A percentile compares a stretch with the other conserved stretches of the same genome.
phyloP scores from a whole-genome alignment of 1,140 invertebrate genomes.

The Drosophila subobscura region DNA sequence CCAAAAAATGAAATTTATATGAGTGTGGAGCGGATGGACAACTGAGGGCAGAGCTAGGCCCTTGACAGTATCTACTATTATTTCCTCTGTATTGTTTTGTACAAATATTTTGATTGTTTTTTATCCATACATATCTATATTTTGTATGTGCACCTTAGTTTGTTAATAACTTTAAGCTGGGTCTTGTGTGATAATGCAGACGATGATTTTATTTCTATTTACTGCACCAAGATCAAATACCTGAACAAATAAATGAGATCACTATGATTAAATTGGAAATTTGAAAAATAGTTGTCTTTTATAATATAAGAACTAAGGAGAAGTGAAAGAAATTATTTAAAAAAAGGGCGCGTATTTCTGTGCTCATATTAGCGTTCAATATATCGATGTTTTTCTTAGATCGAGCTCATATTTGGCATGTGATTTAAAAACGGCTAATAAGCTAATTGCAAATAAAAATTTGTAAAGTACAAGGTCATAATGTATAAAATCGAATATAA shows the following conservation, averaged over 20 bases:
- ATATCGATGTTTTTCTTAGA: too few species aligned
- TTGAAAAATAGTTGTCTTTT: too few species aligned
- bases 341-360: too few species aligned
- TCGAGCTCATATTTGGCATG: too few species aligned
- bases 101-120: constrained; percentile 47
- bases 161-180: constrained; percentile 45
- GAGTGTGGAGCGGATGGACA: constrained; percentile 49
- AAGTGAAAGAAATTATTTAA: too few species aligned
- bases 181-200: constrained; percentile 72
- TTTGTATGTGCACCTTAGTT: constrained; percentile 33
- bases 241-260: constrained; percentile 61
- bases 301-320: too few species aligned
- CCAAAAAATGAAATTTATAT: constrained; percentile 71
- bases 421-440: too few species aligned
- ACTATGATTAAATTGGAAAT: constrained; percentile 16
- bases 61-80: constrained; percentile 6
- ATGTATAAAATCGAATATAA: too few species aligned
- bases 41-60: constrained; percentile 12
- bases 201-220: constrained; percentile 41
- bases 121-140: constrained; percentile 5
- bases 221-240: constrained; percentile 46
- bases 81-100: constrained; percentile 41
- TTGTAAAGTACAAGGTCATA: too few species aligned
- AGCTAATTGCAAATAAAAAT: too few species aligned
- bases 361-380: too few species aligned